These are phyloP conservation scores for Palythoa grandis DNA, from an alignment of 92 coral and sea anemone genomes.

Conservation along the genomic window DNA sequence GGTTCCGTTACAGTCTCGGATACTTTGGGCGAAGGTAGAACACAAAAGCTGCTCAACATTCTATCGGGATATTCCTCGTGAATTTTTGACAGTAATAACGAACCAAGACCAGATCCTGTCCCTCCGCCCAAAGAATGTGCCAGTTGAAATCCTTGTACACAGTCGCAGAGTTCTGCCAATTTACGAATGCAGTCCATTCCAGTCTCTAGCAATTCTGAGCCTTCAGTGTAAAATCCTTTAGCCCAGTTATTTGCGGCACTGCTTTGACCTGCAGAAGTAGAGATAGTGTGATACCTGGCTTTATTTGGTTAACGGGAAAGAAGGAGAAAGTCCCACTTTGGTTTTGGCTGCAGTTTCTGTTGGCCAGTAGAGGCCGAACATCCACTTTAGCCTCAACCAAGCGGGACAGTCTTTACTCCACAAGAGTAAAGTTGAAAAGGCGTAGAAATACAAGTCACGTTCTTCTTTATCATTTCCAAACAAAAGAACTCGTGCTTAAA, in stretches of 20 bases:
- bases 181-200: constrained; percentile 92
- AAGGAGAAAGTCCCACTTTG: too few relatives aligned
- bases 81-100: constrained; percentile 79
- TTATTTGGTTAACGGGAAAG: too few relatives aligned
- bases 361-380: too few relatives aligned
- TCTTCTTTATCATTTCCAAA: too few relatives aligned
- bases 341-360: too few relatives aligned
- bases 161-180: constrained; percentile 84
- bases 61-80: constrained; percentile 93
- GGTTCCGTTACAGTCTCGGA: constrained; percentile 98
- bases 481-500: too few relatives aligned
- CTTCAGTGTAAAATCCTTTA: constrained; percentile 92
- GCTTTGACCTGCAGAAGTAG: constrained; percentile 67
- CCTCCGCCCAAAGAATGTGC: constrained; percentile 94
- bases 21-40: constrained; percentile 92
- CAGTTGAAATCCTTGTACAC: constrained; percentile 90
- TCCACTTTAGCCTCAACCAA: too few relatives aligned
- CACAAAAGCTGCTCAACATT: constrained; percentile 80
- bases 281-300: not conserved
- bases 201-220: constrained; percentile 82
- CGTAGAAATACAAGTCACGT: too few relatives aligned
- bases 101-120: constrained; percentile 90
- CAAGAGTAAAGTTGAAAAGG: too few relatives aligned
- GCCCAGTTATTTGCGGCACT: constrained; percentile 97
- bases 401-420: too few relatives aligned